Conservation (phyloP, 2,888 invertebrate species). For the Drosophila diplacantha region DNA sequence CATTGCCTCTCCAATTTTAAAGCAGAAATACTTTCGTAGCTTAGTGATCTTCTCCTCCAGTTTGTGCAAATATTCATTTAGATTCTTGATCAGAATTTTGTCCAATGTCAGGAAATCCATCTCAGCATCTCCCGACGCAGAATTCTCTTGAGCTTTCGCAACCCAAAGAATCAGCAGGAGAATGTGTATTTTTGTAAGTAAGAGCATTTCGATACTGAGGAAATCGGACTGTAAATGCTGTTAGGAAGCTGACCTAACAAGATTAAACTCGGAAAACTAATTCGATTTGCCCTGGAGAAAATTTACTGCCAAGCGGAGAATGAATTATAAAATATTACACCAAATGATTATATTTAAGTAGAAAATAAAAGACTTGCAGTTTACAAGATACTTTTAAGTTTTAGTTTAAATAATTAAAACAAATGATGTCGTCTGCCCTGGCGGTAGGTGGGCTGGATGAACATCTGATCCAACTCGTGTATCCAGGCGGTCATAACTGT, state of each 20-base stretch:
- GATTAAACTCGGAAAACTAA: background rate
- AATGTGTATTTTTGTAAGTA: background rate
- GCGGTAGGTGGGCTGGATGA: conserved; percentile 11
- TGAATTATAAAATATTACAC: background rate
- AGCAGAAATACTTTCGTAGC: background rate
- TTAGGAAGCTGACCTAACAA: background rate
- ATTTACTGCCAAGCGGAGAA: background rate
- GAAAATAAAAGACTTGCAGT: background rate
- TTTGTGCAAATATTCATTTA: background rate
- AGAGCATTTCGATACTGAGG: background rate
- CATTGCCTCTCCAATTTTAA: background rate
- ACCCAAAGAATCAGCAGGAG: background rate
- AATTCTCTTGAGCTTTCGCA: background rate
- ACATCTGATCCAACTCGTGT: conserved; percentile 32
- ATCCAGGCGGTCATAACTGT: conserved; percentile 35
- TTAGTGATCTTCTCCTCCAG: background rate
- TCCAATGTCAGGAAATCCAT: background rate
- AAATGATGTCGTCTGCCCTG: background rate
- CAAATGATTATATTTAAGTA: no score
- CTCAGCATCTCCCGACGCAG: background rate
- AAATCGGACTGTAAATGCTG: background rate
- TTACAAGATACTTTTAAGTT: background rate
- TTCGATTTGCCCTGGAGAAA: background rate
- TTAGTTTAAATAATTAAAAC: background rate
- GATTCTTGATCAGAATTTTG: background rate